Base-by-base conservation (phyloP, 2,888 invertebrate genomes). In the Phytoseiulus persimilis region DNA sequence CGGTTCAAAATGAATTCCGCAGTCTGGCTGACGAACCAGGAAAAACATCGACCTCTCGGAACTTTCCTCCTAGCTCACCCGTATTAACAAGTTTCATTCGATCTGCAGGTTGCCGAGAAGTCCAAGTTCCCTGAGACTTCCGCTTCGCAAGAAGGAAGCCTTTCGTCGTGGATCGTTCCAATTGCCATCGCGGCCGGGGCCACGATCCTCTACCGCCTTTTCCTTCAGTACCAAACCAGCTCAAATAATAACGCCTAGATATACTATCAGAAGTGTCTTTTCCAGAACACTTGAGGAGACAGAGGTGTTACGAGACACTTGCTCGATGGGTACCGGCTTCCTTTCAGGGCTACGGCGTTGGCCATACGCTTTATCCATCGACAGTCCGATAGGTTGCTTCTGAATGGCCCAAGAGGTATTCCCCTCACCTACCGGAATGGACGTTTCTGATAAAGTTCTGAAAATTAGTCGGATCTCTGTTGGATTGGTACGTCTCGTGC, bases 161-260 rank as follows among this genome's bases (percentile, higher is more conserved):
- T 87, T 9, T 87, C 87, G 32, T 32, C 87, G 31, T 93, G 93
- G 93, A 90, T 92, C 89, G 91, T 92, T 91, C 92, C 93, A 83
- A 92, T 92, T 90, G 92, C 91, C 83, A 90, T 92, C 89, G 93
- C 92, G 33, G 91, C 92, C 14, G 91, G 92, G 28, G 92, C 92
- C 83, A 92, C 93, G 33, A 90, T 93, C 90, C 91, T 92, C 90
- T 92, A 92, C 91, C 92, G 92, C 90, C 92, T 92, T 90, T 92
- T 92, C 90, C 90, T 91, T 39, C 28, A n/a, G n/a, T 87, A 87
- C n/a, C 87, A 87, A 31, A 39, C 87, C 0, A 87, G 87, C 39
- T 87, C 32, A 33, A 39, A 39, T 39, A 39, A 39, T 39, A 39
- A 9, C 9, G 32, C 14, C 87, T 65, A 65, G 65, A 65, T 28